phyloP scores from a whole-genome alignment of 2,888 invertebrate species.

The Dinocampus coccinellae region DNA sequence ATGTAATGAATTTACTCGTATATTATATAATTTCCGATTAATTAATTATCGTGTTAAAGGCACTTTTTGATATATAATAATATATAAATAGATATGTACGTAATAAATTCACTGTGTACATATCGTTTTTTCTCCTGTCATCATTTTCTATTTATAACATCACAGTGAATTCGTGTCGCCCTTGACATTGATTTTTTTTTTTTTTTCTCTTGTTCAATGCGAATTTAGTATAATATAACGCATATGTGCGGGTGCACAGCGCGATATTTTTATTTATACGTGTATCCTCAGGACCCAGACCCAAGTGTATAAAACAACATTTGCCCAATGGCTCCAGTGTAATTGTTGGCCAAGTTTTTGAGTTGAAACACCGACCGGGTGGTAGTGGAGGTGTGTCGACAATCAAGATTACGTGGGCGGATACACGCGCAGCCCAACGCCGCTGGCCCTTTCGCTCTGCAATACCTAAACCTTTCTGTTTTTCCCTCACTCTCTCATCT shows the following conservation, averaged over 20 bases:
- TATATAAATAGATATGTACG: too few relatives aligned
- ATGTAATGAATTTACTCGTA: too few relatives aligned
- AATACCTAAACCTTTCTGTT: slow-evolving; percentile 23
- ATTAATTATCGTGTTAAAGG: too few relatives aligned
- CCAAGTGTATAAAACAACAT: slow-evolving; percentile 15
- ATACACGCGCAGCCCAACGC: slow-evolving; percentile 65
- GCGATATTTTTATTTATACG: neutral
- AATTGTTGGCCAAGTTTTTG: slow-evolving; percentile 35
- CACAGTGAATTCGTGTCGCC: too few relatives aligned
- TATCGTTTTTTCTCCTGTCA: too few relatives aligned
- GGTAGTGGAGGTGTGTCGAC: slow-evolving; percentile 62
- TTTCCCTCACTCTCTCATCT: slow-evolving; percentile 10
- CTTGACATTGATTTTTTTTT: too few relatives aligned
- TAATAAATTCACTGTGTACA: too few relatives aligned
- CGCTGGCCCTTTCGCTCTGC: slow-evolving; percentile 49
- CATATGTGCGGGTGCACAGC: neutral
- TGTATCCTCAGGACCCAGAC: neutral
- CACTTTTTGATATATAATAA: too few relatives aligned
- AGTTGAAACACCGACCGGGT: slow-evolving; percentile 45
- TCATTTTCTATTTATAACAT: too few relatives aligned
- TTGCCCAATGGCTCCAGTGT: slow-evolving; percentile 8
- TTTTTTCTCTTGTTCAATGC: too few relatives aligned
- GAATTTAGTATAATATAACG: too few relatives aligned
- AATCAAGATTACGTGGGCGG: slow-evolving; percentile 67
- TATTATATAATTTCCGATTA: too few relatives aligned